Base-by-base conservation (phyloP, 2,797 vertebrate species). In the Smutsia gigantea region DNA sequence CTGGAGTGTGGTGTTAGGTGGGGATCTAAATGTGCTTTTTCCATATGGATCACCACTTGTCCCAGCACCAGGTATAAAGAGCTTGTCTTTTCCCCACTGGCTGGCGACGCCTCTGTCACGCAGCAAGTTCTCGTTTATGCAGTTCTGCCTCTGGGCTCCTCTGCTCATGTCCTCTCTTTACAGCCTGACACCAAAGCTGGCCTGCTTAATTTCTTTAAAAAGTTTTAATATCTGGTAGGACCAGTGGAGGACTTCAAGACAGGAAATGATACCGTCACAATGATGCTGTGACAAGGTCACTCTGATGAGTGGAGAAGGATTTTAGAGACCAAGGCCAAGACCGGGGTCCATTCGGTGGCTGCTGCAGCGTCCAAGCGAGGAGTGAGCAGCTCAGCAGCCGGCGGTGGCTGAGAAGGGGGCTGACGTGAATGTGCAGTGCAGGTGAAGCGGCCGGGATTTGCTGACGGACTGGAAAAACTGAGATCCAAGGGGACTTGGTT, bases 21-120 rank as follows among this genome's bases (percentile, higher is more conserved):
- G 78, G 57, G 64, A 92, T 85, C 96, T 97, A 95, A 95, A 90
- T 97, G 95, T 97, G 88, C 63, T 64, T 69, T 27, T 42, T 31
- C 96, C 96, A 78, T 87, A 61, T 94, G 97, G 97, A 75, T 64
- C 59, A 7, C 89, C 87, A 51, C 92, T 90, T 85, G 89, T 72
- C 87, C 74, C 51, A 0, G 37, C 42, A 1, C 75, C 61, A 5
- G 37, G 72, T 91, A 53, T 39, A 37, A 69, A 37, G 61, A 37
- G 63, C 3, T 51, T 39, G 39, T 39, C 82, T 69, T n/a, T 31
- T 59, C 59, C 55, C n/a, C 39, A 0, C 29, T 4, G 13, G 46
- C 8, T 29, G 23, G 49, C 13, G 69, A 51, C 1, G 71, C 19
- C 53, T 74, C 42, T 39, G 42, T 87, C 75, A 37, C 2, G 29